phyloP scores from a whole-genome alignment of 2,797 vertebrate species.

The Streptopelia turtur region DNA sequence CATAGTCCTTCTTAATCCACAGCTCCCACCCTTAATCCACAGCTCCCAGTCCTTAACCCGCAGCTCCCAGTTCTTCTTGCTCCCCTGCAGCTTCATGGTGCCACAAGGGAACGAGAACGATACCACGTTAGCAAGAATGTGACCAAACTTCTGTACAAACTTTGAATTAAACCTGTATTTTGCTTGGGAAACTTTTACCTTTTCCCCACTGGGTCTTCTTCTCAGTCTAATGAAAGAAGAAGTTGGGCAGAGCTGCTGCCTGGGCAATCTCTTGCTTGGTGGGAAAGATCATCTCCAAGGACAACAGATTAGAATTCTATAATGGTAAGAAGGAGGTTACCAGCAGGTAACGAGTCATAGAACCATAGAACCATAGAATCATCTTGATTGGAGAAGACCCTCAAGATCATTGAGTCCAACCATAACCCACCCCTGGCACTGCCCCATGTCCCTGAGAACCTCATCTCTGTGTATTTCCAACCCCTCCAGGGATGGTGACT shows the following conservation, averaged over 20 bases:
- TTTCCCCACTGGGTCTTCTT: neutral
- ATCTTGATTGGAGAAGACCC: too few species aligned
- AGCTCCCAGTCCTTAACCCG: neutral
- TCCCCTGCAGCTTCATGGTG: fast-evolving
- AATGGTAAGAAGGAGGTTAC: too few species aligned
- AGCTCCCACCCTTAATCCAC: too few species aligned
- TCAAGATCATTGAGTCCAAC: too few species aligned
- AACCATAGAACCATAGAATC: too few species aligned
- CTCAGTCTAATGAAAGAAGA: neutral
- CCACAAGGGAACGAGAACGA: neutral
- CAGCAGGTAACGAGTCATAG: too few species aligned
- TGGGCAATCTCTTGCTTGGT: neutral
- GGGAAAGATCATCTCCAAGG: neutral
- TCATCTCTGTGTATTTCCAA: too few species aligned
- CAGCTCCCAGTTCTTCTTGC: neutral
- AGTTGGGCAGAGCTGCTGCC: fast-evolving
- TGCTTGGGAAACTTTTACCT: neutral
- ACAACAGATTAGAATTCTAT: neutral
- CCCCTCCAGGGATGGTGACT: too few species aligned
- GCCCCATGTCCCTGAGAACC: too few species aligned
- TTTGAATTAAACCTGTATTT: neutral
- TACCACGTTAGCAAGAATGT: fast-evolving
- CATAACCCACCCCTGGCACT: too few species aligned
- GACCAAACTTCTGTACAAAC: neutral
- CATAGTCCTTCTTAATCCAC: neutral